Evolutionary conservation across 2,797 vertebrate genomes (phyloP).

Genomic region (Acrossocheilus wenchowensis): DNA sequence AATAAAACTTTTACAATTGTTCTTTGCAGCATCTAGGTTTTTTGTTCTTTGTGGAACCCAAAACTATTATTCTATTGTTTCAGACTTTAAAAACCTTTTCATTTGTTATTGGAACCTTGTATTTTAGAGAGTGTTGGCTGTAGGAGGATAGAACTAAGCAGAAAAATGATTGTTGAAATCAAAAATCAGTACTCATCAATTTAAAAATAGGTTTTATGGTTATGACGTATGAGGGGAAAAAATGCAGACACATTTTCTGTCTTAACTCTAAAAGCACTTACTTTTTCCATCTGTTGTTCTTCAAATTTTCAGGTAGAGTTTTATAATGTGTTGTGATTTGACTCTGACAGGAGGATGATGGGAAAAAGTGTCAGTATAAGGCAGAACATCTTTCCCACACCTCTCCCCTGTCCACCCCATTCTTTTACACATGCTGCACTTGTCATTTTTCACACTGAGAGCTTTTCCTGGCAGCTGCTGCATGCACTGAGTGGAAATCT

Average conservation of each 20-base stretch:
- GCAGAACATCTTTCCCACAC: slow-evolving; percentile 30
- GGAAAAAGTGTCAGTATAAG: not conserved
- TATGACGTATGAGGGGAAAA: not conserved
- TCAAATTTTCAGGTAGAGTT: not conserved
- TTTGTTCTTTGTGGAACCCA: not conserved
- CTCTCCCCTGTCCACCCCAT: slow-evolving; percentile 12
- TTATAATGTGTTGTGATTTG: slow-evolving; percentile 12
- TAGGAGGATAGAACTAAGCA: not conserved
- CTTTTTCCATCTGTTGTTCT: slow-evolving; percentile 10
- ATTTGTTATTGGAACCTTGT: not conserved
- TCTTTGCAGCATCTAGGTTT: not conserved
- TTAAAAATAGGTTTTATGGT: not conserved
- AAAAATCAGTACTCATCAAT: not conserved
- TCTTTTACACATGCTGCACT: slow-evolving; percentile 6
- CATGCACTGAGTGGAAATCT: not conserved
- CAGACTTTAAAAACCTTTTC: not conserved
- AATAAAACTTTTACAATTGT: not conserved
- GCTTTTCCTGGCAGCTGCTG: slow-evolving; percentile 15
- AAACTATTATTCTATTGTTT: not conserved
- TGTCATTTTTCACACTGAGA: slow-evolving; percentile 19
- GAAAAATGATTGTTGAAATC: not conserved
- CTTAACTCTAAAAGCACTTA: slow-evolving; percentile 1
- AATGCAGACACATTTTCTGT: not conserved
- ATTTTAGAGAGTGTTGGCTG: not conserved
- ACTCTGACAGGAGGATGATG: slow-evolving; percentile 13